Evolutionary conservation across 2,888 invertebrate species (phyloP).

Genomic region (Onthophagus sagittarius): DNA sequence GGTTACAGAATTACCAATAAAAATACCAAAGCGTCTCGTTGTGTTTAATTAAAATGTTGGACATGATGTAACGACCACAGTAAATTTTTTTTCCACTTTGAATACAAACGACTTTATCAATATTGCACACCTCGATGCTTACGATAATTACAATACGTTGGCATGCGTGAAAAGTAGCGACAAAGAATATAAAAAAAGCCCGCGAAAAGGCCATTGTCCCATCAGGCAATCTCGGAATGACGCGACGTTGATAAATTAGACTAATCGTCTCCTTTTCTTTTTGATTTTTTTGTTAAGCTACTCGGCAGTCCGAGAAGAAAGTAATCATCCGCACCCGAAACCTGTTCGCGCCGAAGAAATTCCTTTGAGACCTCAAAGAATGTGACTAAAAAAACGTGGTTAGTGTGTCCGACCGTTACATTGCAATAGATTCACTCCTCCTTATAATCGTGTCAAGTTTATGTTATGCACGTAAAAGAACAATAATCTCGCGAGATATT

Average conservation of each 20-base stretch:
- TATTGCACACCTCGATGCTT: background rate
- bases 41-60: background rate
- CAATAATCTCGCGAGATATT: background rate
- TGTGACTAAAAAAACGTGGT: background rate
- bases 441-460: background rate
- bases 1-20: background rate
- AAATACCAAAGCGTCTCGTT: background rate
- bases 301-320: background rate
- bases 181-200: background rate
- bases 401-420: background rate
- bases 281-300: background rate
- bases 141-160: background rate
- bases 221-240: background rate
- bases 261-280: background rate
- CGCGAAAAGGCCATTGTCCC: background rate
- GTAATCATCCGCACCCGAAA: background rate
- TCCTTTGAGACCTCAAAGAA: background rate
- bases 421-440: background rate
- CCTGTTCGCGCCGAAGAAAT: background rate
- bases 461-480: background rate
- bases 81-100: background rate
- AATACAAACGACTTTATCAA: background rate
- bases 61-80: background rate
- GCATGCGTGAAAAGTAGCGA: background rate
- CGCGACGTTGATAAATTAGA: background rate